Conservation (phyloP, 2,888 invertebrate species). For the Epirrhoe alternata region DNA sequence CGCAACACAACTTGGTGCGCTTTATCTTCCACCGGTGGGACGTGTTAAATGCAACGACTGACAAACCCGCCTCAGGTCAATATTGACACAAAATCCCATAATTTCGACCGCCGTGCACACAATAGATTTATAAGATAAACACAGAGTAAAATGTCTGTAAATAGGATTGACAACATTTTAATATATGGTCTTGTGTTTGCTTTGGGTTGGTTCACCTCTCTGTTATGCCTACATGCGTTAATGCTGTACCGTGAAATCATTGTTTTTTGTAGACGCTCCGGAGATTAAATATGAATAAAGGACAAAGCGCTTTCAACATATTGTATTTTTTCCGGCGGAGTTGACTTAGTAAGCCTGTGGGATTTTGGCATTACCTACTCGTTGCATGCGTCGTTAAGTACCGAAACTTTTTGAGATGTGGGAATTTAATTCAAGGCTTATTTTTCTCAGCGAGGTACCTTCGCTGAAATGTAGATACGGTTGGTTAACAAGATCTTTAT, state of each 20-base stretch:
- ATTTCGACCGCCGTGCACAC: constrained; percentile 82
- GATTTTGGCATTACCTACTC: constrained; percentile 64
- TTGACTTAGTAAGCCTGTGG: constrained; percentile 75
- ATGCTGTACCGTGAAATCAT: constrained; percentile 84
- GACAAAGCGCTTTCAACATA: constrained; percentile 75
- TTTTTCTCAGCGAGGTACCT: constrained; percentile 8
- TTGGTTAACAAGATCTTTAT: constrained; percentile 23
- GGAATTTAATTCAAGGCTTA: constrained; percentile 36
- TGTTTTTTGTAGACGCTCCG: constrained; percentile 79
- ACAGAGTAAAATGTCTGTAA: constrained; percentile 83
- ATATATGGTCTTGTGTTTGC: constrained; percentile 81
- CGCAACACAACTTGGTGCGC: constrained; percentile 42
- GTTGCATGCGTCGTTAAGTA: constrained; percentile 62
- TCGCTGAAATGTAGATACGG: constrained; percentile 22
- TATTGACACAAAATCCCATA: constrained; percentile 83
- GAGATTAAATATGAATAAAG: constrained; percentile 84
- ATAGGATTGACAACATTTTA: constrained; percentile 85
- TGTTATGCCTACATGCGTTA: constrained; percentile 84
- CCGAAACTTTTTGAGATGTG: constrained; percentile 56
- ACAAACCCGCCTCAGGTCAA: constrained; percentile 76
- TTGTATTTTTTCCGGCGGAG: constrained; percentile 66
- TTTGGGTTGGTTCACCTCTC: constrained; percentile 75
- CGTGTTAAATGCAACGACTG: constrained; percentile 80
- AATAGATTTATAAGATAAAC: constrained; percentile 85
- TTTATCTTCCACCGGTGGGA: constrained; percentile 69